Conservation (phyloP, 1,140 invertebrate genomes). For the Periplaneta americana region DNA sequence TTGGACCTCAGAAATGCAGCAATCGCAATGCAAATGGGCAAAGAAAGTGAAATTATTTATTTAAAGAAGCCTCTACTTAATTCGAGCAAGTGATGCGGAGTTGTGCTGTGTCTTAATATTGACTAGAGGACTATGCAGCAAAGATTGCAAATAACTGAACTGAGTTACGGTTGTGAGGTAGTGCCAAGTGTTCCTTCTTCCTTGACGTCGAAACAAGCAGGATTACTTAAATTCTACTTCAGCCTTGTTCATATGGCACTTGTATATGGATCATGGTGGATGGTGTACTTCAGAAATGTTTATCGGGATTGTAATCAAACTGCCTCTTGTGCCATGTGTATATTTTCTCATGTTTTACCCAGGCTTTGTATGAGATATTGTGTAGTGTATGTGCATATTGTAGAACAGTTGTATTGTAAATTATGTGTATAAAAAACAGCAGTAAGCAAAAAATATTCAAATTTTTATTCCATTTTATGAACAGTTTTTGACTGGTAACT, state of each 20-base stretch:
- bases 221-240: background rate
- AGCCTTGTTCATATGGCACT: background rate
- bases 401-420: background rate
- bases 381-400: background rate
- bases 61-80: background rate
- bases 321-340: background rate
- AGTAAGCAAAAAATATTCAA: background rate
- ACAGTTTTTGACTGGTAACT: background rate
- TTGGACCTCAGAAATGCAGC: constrained; percentile 30
- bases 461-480: background rate
- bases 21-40: background rate
- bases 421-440: background rate
- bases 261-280: background rate
- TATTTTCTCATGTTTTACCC: background rate
- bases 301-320: background rate
- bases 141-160: background rate
- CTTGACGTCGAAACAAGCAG: background rate
- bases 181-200: background rate
- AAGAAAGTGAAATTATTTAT: background rate
- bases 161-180: background rate
- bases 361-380: background rate
- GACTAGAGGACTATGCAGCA: background rate
- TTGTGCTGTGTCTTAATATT: background rate
- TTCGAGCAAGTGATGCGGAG: background rate
- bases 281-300: background rate